Conservation (phyloP, 92 coral and sea anemone genomes). For the Isaurus tuberculatus region DNA sequence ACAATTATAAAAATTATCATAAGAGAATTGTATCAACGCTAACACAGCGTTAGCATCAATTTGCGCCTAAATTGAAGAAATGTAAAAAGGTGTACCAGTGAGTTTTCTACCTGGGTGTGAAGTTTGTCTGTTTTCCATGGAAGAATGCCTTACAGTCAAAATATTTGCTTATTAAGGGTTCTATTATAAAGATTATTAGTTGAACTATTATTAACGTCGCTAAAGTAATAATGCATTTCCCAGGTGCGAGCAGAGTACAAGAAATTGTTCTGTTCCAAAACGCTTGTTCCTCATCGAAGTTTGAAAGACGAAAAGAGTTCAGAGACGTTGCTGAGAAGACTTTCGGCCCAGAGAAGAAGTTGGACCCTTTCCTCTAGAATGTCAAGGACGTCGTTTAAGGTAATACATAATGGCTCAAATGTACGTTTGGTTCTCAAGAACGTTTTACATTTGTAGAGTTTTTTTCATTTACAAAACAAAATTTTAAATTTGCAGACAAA, state of each 20-base stretch:
- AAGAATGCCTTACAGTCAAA: too few relatives aligned
- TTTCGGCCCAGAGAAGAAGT: slow-evolving; percentile 22
- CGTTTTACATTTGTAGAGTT: not conserved
- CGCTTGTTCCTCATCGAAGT: slow-evolving; percentile 10
- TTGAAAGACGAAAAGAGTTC: slow-evolving; percentile 39
- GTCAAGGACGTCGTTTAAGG: slow-evolving; percentile 43
- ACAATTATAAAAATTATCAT: too few relatives aligned
- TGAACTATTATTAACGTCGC: too few relatives aligned
- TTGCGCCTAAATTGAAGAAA: not conserved
- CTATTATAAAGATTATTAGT: not conserved
- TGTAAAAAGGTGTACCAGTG: not conserved
- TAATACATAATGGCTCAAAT: not conserved
- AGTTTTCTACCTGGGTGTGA: not conserved
- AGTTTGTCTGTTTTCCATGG: too few relatives aligned
- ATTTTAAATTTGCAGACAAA: slow-evolving; percentile 10
- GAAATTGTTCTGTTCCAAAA: slow-evolving; percentile 21
- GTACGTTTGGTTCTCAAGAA: too few relatives aligned
- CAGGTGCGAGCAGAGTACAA: slow-evolving; percentile 36
- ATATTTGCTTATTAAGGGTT: too few relatives aligned
- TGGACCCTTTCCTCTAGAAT: slow-evolving; percentile 25
- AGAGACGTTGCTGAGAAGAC: slow-evolving; percentile 12
- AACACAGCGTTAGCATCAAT: too few relatives aligned
- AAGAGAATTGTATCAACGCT: too few relatives aligned
- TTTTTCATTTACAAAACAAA: not conserved
- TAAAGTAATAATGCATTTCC: not conserved